phyloP scores from a whole-genome alignment of 2,113 vertebrate genomes.

The Mellivora capensis region DNA sequence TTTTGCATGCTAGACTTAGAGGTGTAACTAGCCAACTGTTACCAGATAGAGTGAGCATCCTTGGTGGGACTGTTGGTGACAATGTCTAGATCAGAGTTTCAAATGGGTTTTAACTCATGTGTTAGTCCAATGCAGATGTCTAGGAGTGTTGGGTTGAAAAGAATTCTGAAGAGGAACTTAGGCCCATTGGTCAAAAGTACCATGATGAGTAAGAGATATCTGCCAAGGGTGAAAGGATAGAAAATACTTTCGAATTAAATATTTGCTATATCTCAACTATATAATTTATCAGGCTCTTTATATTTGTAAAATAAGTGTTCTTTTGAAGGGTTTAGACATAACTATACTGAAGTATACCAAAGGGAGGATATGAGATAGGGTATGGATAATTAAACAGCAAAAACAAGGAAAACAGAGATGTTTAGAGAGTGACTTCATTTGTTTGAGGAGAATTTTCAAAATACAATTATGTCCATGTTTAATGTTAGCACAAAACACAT shows the following conservation, averaged over 20 bases:
- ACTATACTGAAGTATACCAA: not conserved
- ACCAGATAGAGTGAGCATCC: not conserved
- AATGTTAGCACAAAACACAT: slow-evolving; percentile 36
- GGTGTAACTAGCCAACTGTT: not conserved
- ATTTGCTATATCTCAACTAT: not conserved
- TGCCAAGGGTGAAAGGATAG: not conserved
- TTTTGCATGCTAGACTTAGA: not conserved
- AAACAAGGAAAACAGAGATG: not conserved
- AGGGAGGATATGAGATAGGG: not conserved
- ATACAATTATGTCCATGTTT: slow-evolving; percentile 49
- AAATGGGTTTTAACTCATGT: not conserved
- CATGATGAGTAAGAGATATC: not conserved
- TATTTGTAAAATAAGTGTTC: not conserved
- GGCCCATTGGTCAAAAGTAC: not conserved
- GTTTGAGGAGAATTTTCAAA: slow-evolving; percentile 54
- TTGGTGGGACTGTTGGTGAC: not conserved
- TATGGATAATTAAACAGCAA: slow-evolving; percentile 36
- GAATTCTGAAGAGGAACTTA: not conserved
- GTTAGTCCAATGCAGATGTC: not conserved
- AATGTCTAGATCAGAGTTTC: not conserved
- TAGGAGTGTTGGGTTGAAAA: not conserved
- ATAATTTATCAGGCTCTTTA: not conserved
- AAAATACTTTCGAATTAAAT: not conserved
- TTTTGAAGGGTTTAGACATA: not conserved
- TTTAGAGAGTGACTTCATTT: slow-evolving; percentile 59